A percentile compares a stretch with the other conserved stretches of the same genome.
phyloP scores from a whole-genome alignment of 2,888 invertebrate species.

The Abrostola tripartita region DNA sequence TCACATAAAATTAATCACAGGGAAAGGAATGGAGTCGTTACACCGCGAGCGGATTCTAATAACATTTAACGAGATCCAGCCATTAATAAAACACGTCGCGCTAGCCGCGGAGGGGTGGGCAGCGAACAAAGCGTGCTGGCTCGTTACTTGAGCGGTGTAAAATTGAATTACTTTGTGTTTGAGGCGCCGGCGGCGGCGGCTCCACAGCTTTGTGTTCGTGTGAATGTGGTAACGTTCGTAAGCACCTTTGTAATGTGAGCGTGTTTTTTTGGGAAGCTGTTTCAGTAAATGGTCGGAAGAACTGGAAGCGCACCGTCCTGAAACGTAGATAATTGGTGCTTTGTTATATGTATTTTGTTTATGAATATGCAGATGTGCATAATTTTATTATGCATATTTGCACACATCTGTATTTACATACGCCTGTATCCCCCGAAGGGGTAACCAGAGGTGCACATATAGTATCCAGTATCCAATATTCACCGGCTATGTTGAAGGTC shows the following conservation, averaged over 20 bases:
- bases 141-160: conserved; percentile 19
- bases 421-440: too few species aligned
- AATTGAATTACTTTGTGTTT: conserved; percentile 19
- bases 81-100: conserved; percentile 16
- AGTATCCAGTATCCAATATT: too few species aligned
- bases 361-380: too few species aligned
- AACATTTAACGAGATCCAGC: conserved; percentile 17
- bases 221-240: conserved; percentile 7
- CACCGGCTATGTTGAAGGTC: too few species aligned
- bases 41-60: conserved; percentile 12
- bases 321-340: too few species aligned
- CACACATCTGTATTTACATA: too few species aligned
- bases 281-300: too few species aligned
- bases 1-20: conserved; percentile 14
- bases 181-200: conserved; percentile 8
- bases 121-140: conserved; percentile 13
- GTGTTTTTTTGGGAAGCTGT: not conserved
- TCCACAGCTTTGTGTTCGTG: conserved; percentile 12
- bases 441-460: too few species aligned
- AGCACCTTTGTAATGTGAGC: not conserved
- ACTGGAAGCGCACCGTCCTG: too few species aligned
- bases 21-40: conserved; percentile 1
- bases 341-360: too few species aligned
- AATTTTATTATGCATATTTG: too few species aligned
- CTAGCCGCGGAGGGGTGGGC: conserved; percentile 6